phyloP scores from a whole-genome alignment of 2,113 vertebrate genomes.

The Crypturellus undulatus region DNA sequence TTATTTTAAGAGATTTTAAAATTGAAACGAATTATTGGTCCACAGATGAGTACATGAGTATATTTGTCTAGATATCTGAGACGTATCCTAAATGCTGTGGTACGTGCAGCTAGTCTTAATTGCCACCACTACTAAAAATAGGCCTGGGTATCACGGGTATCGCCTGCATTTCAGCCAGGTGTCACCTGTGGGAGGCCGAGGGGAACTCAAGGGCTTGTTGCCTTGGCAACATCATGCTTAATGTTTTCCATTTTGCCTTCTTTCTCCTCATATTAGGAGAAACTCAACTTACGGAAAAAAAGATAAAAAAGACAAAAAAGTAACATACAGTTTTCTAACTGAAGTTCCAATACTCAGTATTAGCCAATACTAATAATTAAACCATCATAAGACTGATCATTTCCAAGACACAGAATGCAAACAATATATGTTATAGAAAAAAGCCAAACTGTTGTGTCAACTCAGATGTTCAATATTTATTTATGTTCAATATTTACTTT shows the following conservation, averaged over 20 bases:
- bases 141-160: background rate
- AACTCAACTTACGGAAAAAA: background rate
- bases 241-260: constrained; percentile 16
- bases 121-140: background rate
- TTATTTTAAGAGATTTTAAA: background rate
- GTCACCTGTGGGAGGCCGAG: constrained; percentile 5
- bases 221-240: constrained; percentile 59
- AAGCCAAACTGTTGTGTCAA: background rate
- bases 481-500: no score
- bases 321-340: background rate
- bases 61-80: background rate
- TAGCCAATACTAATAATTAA: background rate
- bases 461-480: background rate
- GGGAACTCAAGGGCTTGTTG: constrained; percentile 19
- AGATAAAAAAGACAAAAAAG: background rate
- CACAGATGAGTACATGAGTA: background rate
- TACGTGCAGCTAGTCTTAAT: background rate
- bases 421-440: background rate
- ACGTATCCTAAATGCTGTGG: background rate
- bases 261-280: constrained; percentile 12
- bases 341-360: background rate
- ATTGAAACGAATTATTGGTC: background rate
- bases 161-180: constrained; percentile 38
- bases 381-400: background rate
- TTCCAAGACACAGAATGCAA: background rate